Evolutionary conservation across 2,797 vertebrate species (phyloP).

Genomic region (Xenops minutus): DNA sequence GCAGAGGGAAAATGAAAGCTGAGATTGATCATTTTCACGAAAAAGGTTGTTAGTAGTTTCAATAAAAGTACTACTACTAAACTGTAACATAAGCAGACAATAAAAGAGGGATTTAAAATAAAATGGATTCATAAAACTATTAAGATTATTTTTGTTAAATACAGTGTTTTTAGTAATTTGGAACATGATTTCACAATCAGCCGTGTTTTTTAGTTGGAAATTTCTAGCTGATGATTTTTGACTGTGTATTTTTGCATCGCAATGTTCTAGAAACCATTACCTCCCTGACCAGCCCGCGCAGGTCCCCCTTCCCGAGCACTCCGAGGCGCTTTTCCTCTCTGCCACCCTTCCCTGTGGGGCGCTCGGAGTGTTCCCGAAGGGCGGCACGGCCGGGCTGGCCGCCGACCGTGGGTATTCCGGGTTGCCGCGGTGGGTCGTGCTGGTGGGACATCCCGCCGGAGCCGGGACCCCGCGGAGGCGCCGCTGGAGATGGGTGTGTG

Average conservation of each 20-base stretch:
- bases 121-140: slow-evolving; percentile 73
- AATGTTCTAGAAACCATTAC: background rate
- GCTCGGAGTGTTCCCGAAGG: background rate
- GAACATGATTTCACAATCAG: slow-evolving; percentile 69
- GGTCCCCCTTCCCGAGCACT: background rate
- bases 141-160: slow-evolving; percentile 73
- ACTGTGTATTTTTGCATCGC: slow-evolving; percentile 57
- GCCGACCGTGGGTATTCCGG: background rate
- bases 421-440: background rate
- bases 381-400: background rate
- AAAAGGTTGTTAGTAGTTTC: slow-evolving; percentile 70
- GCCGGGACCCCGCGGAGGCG: background rate
- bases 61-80: slow-evolving; percentile 66
- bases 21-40: slow-evolving; percentile 69
- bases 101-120: slow-evolving; percentile 72
- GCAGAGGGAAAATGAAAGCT: slow-evolving; percentile 74
- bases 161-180: slow-evolving; percentile 72
- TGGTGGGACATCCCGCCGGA: background rate
- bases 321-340: background rate
- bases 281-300: background rate
- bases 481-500: background rate
- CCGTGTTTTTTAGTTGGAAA: slow-evolving; percentile 57
- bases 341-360: background rate
- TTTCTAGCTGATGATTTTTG: slow-evolving; percentile 58
- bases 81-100: slow-evolving; percentile 72